Evolutionary conservation across 2,888 invertebrate species (phyloP), one percentile per base, ranked within the genome.

Genomic region (Agelastica alni): DNA sequence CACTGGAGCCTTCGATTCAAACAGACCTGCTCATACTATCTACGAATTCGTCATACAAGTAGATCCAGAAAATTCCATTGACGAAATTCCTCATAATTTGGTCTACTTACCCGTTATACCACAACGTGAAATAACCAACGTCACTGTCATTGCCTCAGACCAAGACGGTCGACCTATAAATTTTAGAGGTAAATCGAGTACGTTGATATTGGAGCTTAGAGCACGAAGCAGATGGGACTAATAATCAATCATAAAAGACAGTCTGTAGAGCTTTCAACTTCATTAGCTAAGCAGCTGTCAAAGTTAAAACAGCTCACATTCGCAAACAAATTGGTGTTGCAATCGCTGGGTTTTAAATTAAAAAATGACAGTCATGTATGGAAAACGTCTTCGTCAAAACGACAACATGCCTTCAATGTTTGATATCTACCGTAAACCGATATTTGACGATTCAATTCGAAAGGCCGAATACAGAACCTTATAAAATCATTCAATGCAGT

Each of bases 1-100:
- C 1, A 41, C 53, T 5, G 71, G 70, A 14, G 64, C 70, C 18
- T 74, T 66, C 51, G 47, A 64, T 7, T 69, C 71, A 58, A 64
- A 63, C 9, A 57, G 56, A 31, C 63, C 54, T 18, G 62, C 65
- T 3, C 72, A 75, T 52, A 71, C 67, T 3, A 63, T 74, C 44
- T 69, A 48, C 41, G 31, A 41, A 7, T 74, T 74, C 65, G 69
- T 64, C 10, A 62, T 68, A 4, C 54, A 53, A 18, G 66, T 68
- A 10, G 58, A 61, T 26, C 68, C 72, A 14, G 73, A 72, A 9
- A 74, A 70, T 67, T 68, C 70, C 62, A 66, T 73, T 6, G 26
- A 13, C 9, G 31, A 48, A 39, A 28, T 16, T 6, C 72, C 72
- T 7, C 51, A 45, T 48, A 69, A 69, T 62, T 61, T 70, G 4